A percentile compares a stretch with the other conserved stretches of the same genome.
Conservation (phyloP, 2,797 vertebrate species). For the Spinus olivaceus region DNA sequence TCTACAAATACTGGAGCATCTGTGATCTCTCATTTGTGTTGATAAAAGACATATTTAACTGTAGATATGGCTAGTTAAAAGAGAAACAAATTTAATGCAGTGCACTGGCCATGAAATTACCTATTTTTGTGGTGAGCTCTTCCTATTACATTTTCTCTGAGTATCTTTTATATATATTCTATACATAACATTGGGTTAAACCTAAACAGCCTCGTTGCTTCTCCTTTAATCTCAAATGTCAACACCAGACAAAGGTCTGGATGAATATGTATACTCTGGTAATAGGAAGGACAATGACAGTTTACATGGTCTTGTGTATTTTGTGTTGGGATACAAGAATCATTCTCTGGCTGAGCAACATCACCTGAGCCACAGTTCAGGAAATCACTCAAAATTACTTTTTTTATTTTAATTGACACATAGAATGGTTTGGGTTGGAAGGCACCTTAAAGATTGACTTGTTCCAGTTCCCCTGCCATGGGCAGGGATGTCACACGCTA, state of each 20-base stretch:
- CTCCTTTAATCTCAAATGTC: neutral
- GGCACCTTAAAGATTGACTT: neutral
- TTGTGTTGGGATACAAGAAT: neutral
- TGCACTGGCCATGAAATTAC: neutral
- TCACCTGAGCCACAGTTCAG: neutral
- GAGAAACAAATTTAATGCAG: neutral
- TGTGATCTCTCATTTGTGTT: neutral
- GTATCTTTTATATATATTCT: neutral
- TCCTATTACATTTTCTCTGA: neutral
- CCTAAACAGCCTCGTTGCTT: neutral
- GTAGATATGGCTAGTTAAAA: neutral
- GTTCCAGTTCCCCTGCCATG: neutral
- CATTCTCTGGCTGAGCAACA: neutral
- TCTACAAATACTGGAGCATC: neutral
- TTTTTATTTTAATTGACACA: neutral
- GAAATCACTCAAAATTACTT: neutral
- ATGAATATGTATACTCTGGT: neutral
- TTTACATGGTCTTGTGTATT: neutral
- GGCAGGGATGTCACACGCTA: neutral
- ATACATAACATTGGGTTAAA: accelerated
- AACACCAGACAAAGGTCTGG: neutral
- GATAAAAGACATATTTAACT: neutral
- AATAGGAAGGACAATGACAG: neutral
- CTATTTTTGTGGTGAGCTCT: neutral
- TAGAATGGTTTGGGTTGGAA: neutral